A percentile compares a stretch with the other conserved stretches of the same genome.
phyloP scores from a whole-genome alignment of 2,113 vertebrate species.

The Morone chrysops region DNA sequence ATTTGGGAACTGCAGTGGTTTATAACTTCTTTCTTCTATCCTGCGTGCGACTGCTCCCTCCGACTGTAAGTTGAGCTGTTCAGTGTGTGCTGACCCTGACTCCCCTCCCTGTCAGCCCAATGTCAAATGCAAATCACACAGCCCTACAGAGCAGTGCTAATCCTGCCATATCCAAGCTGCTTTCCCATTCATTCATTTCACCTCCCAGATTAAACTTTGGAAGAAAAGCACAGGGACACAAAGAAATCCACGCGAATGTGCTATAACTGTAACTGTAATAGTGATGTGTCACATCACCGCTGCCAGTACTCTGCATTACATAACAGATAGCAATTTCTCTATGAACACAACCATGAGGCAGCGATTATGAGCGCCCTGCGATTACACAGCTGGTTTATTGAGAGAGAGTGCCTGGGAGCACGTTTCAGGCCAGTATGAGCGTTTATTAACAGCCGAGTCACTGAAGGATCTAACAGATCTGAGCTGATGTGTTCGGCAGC shows the following conservation, averaged over 20 bases:
- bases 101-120: constrained; percentile 69
- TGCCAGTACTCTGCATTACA: constrained; percentile 58
- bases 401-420: too few species aligned
- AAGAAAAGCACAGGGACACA: constrained; percentile 22
- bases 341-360: constrained; percentile 58
- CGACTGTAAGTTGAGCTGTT: constrained; percentile 58
- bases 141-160: constrained; percentile 63
- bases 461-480: constrained; percentile 16
- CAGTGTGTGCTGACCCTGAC: constrained; percentile 53
- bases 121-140: constrained; percentile 72
- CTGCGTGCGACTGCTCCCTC: constrained; percentile 1
- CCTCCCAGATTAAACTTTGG: constrained; percentile 64
- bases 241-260: constrained; percentile 28
- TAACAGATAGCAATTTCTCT: constrained; percentile 50
- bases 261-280: constrained; percentile 49
- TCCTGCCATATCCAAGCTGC: constrained; percentile 65
- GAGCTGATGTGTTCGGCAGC: constrained; percentile 19
- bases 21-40: constrained; percentile 11
- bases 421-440: too few species aligned
- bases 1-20: constrained; percentile 24
- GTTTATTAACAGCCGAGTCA: constrained; percentile 55
- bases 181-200: constrained; percentile 63
- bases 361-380: constrained; percentile 53
- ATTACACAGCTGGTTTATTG: constrained; percentile 40
- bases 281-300: constrained; percentile 45